These are phyloP conservation scores for Tichodroma muraria DNA, from an alignment of 2,113 vertebrate genomes.

Conservation along the genomic window DNA sequence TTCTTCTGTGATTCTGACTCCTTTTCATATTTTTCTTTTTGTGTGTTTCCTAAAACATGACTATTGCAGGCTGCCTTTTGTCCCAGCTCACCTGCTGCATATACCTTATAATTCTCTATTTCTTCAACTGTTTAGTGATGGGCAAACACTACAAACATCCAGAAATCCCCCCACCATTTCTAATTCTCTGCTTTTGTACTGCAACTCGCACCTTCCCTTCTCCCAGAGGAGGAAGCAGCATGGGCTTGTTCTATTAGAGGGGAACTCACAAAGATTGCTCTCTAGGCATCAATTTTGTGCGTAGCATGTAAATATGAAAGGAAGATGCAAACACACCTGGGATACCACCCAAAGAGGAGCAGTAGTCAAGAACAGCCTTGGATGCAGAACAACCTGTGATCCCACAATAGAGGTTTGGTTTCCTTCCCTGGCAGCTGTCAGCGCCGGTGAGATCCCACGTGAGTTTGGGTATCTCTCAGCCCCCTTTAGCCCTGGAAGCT, in stretches of 20 bases:
- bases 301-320: not conserved
- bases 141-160: not conserved
- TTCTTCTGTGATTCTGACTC: not conserved
- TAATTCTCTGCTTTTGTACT: not conserved
- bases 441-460: fast-evolving
- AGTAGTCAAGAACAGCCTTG: not conserved
- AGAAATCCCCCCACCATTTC: not conserved
- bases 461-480: not conserved
- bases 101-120: not conserved
- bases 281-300: not conserved
- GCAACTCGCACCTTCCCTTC: not conserved
- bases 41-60: not conserved
- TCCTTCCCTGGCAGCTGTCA: not conserved
- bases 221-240: not conserved
- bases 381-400: not conserved
- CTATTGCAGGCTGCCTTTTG: not conserved
- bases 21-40: not conserved
- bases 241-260: not conserved
- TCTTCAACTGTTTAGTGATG: not conserved
- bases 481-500: not conserved
- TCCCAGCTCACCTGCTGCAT: not conserved
- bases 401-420: not conserved
- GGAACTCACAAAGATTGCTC: not conserved
- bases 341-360: not conserved
- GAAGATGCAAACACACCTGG: not conserved